Evolutionary conservation across 2,888 invertebrate genomes (phyloP), one percentile per base, ranked within the genome.

Genomic region (Oxyteleia sp.): DNA sequence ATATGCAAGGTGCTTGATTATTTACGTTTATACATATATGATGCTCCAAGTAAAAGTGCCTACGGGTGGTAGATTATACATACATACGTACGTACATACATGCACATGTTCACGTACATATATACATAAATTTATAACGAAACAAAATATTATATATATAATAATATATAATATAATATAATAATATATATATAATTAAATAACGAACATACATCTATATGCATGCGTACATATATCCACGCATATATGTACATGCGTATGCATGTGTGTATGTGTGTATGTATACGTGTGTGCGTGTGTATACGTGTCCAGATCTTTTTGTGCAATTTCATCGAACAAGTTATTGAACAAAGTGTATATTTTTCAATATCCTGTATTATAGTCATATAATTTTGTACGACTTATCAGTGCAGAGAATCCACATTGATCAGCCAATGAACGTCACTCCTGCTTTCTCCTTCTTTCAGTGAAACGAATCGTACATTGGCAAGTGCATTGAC

Each of bases 291-390:
- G 2, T 35, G n/a, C 11, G 3, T 43, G 13, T 43, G 18, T 8
- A 35, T 45, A 38, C 26, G 29, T 49, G n/a, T n/a, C n/a, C 53
- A 59, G 64, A 26, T 61, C 47, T 49, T 82, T 72, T 63, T 35
- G 82, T 72, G 83, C 83, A 78, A 83, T 78, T 82, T 82, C 76
- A 72, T 82, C 66, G 76, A 82, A 82, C 68, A 68, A 68, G 68
- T 74, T 80, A 64, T 76, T 71, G 72, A 78, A 79, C 74, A 68
- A 80, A 84, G 75, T 80, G 79, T 84, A 80, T 80, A 84, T 80
- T 83, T 83, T 83, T 83, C 74, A 83, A 76, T 78, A 75, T 59
- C 63, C 75, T 75, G 83, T 83, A 79, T 61, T 64, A 79, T 83
- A 83, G 68, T 69, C 74, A 55, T 57, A 74, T 69, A 69, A 53